Conservation (phyloP, 2,888 invertebrate genomes). For the Disparrhopalites patrizii region DNA sequence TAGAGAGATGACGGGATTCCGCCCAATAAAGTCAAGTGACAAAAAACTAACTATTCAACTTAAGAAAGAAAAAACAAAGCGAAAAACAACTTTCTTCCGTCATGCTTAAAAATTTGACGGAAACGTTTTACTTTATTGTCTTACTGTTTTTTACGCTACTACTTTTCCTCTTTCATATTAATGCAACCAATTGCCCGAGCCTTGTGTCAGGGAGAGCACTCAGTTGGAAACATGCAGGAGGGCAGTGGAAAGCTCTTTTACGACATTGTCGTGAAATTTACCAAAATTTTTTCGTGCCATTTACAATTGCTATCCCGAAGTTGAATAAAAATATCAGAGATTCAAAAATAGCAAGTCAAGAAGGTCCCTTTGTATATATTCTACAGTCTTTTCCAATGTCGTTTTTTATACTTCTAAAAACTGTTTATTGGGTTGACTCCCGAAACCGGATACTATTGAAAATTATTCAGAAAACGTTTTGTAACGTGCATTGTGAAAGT, state of each 20-base stretch:
- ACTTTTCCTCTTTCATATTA: no score
- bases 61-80: constrained; percentile 8
- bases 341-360: constrained; percentile 28
- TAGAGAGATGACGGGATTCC: constrained; percentile 47
- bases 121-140: constrained; percentile 11
- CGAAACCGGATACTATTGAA: constrained; percentile 43
- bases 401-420: constrained; percentile 2
- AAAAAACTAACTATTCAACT: constrained; percentile 1
- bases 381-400: neutral
- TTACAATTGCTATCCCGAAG: neutral
- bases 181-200: no score
- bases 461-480: constrained; percentile 21
- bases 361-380: constrained; percentile 22
- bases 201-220: constrained; percentile 7
- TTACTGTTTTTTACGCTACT: constrained; percentile 5
- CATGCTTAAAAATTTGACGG: neutral
- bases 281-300: constrained; percentile 14
- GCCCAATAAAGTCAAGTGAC: constrained; percentile 49
- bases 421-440: constrained; percentile 48
- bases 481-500: constrained; percentile 17
- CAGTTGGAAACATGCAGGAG: neutral
- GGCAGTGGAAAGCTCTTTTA: neutral
- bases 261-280: no score
- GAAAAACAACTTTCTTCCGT: no score
- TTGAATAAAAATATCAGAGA: constrained; percentile 12